phyloP scores from a whole-genome alignment of 2,888 invertebrate genomes.

The Sarcophaga subvicina region DNA sequence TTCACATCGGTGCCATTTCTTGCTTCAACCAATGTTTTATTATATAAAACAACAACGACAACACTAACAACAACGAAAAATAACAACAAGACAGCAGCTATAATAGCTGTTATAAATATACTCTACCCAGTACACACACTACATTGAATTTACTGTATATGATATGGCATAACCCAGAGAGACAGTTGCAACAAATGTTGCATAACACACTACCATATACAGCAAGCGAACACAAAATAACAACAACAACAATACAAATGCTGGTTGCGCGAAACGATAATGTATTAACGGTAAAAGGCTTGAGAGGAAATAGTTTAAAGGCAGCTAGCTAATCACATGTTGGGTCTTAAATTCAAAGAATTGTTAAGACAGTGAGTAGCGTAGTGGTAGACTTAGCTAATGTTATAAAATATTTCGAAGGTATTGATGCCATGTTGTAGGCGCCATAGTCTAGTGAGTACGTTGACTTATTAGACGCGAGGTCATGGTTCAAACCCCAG shows the following conservation, averaged over 20 bases:
- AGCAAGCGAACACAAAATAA: slow-evolving; percentile 72
- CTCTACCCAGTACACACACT: neutral
- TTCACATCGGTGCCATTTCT: slow-evolving; percentile 81
- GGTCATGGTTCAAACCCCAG: too few species aligned
- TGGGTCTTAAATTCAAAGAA: too few species aligned
- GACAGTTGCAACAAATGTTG: slow-evolving; percentile 71
- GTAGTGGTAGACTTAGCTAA: too few species aligned
- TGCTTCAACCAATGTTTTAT: slow-evolving; percentile 71
- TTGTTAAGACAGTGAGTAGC: too few species aligned
- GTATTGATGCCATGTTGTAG: too few species aligned
- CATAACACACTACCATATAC: slow-evolving; percentile 71
- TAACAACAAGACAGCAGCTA: slow-evolving; percentile 21
- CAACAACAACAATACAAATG: slow-evolving; percentile 12
- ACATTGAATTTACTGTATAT: slow-evolving; percentile 17
- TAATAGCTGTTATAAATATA: slow-evolving; percentile 9
- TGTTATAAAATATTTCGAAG: too few species aligned
- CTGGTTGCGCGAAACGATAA: too few species aligned
- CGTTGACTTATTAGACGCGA: too few species aligned
- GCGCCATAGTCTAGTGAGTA: too few species aligned
- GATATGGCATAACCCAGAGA: slow-evolving; percentile 63
- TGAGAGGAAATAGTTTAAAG: too few species aligned
- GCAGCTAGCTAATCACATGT: too few species aligned
- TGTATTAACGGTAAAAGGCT: too few species aligned
- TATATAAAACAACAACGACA: slow-evolving; percentile 21
- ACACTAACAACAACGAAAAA: slow-evolving; percentile 29